These are phyloP conservation scores for Brachyistius frenatus DNA, from an alignment of 2,113 vertebrate species.

Conservation along the genomic window DNA sequence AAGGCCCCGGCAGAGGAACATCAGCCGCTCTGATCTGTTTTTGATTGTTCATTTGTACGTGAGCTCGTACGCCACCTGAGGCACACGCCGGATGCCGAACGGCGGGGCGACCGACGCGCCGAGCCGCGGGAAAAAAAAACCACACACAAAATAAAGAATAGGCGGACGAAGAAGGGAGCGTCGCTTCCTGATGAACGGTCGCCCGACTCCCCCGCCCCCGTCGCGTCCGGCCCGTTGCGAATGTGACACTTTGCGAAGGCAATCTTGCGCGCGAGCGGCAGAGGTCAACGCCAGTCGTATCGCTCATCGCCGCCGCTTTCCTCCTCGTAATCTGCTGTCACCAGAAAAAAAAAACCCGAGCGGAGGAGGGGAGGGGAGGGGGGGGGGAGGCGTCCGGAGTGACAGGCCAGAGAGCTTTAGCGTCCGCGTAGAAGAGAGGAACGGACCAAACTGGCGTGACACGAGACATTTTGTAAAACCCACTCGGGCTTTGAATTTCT, in stretches of 20 bases:
- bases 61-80: conserved; percentile 68
- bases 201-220: conserved; percentile 17
- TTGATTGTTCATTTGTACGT: conserved; percentile 79
- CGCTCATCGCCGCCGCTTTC: background rate
- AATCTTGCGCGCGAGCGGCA: conserved; percentile 41
- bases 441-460: background rate
- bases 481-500: background rate
- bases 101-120: conserved; percentile 32
- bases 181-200: conserved; percentile 56
- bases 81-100: conserved; percentile 35
- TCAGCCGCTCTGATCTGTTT: conserved; percentile 67
- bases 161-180: conserved; percentile 4
- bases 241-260: conserved; percentile 52
- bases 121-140: background rate
- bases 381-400: background rate
- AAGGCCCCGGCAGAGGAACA: conserved; percentile 50
- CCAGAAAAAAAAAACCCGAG: background rate
- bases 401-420: conserved; percentile 11
- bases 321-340: conserved; percentile 49
- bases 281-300: conserved; percentile 55
- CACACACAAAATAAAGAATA: conserved; percentile 27
- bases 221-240: conserved; percentile 28
- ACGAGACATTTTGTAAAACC: conserved; percentile 9
- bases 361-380: background rate
- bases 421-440: background rate